Conservation (phyloP, 2,113 vertebrate species). For the Cinclus mexicanus region DNA sequence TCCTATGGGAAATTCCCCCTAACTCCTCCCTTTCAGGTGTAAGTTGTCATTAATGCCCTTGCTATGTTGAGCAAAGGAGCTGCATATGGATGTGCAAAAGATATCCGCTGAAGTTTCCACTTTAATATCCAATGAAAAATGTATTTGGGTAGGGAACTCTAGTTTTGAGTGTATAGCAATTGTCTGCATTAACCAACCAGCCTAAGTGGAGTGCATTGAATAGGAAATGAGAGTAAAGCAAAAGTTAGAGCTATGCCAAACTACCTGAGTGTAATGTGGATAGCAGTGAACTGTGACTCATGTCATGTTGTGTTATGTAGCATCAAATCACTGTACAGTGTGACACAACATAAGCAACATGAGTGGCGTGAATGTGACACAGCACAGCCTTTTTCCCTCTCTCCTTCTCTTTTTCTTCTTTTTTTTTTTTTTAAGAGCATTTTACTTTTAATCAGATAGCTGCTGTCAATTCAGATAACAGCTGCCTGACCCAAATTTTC, state of each 20-base stretch:
- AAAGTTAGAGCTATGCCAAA: slow-evolving; percentile 43
- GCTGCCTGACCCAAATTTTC: slow-evolving; percentile 68
- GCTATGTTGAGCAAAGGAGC: slow-evolving; percentile 33
- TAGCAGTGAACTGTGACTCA: slow-evolving; percentile 55
- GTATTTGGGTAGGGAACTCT: slow-evolving; percentile 54
- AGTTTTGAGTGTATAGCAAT: slow-evolving; percentile 43
- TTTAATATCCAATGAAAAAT: slow-evolving; percentile 58
- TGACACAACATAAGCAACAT: slow-evolving; percentile 57
- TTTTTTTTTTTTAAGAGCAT: slow-evolving; percentile 53
- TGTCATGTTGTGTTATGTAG: slow-evolving; percentile 57
- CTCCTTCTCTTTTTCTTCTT: neutral
- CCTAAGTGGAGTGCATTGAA: slow-evolving; percentile 60
- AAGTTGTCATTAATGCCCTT: neutral
- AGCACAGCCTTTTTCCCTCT: slow-evolving; percentile 50
- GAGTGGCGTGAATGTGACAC: slow-evolving; percentile 73
- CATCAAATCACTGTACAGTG: slow-evolving; percentile 62
- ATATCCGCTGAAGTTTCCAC: slow-evolving; percentile 39
- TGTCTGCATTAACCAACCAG: slow-evolving; percentile 36
- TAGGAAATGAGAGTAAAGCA: slow-evolving; percentile 55
- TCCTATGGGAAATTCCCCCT: slow-evolving; percentile 46
- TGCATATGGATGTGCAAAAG: neutral
- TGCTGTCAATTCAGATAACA: slow-evolving; percentile 72
- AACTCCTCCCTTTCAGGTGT: slow-evolving; percentile 28
- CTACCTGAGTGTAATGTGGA: slow-evolving; percentile 57
- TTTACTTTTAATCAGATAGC: slow-evolving; percentile 72